Evolutionary conservation across 2,797 vertebrate species (phyloP).

Genomic region (Falco novaeseelandiae): DNA sequence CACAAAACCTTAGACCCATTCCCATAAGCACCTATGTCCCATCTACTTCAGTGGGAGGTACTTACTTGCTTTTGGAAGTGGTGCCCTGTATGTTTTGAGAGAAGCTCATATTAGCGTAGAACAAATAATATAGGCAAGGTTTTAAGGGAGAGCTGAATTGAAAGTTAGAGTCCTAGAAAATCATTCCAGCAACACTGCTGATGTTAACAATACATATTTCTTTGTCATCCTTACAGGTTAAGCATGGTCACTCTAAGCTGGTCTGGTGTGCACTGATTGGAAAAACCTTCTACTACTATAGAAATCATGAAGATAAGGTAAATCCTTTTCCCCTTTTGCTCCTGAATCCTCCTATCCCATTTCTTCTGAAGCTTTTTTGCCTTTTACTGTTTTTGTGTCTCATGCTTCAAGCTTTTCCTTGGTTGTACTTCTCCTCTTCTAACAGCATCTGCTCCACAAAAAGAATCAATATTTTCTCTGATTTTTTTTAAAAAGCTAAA

Average conservation of each 20-base stretch:
- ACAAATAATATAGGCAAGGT: neutral
- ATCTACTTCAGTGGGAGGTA: neutral
- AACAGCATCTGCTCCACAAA: neutral
- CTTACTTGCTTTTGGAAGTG: neutral
- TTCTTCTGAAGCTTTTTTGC: neutral
- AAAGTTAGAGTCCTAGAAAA: neutral
- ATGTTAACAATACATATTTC: neutral
- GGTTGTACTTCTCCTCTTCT: neutral
- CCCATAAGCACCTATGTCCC: neutral
- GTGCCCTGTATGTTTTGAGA: neutral
- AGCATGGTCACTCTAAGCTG: conserved; percentile 95
- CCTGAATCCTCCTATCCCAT: neutral
- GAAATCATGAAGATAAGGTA: conserved; percentile 95
- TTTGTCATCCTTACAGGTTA: conserved; percentile 82
- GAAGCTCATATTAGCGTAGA: neutral
- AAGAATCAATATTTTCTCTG: neutral
- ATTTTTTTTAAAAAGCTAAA: neutral
- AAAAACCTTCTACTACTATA: conserved; percentile 91
- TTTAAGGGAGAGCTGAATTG: neutral
- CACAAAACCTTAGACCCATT: neutral
- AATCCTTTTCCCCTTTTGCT: neutral
- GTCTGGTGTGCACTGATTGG: conserved; percentile 92
- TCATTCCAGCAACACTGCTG: neutral
- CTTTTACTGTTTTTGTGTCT: neutral
- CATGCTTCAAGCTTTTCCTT: neutral